Percentiles rank a stretch among this genome's conserved stretches.
Conservation (phyloP, 2,113 vertebrate genomes). For the Albula glossodonta region DNA sequence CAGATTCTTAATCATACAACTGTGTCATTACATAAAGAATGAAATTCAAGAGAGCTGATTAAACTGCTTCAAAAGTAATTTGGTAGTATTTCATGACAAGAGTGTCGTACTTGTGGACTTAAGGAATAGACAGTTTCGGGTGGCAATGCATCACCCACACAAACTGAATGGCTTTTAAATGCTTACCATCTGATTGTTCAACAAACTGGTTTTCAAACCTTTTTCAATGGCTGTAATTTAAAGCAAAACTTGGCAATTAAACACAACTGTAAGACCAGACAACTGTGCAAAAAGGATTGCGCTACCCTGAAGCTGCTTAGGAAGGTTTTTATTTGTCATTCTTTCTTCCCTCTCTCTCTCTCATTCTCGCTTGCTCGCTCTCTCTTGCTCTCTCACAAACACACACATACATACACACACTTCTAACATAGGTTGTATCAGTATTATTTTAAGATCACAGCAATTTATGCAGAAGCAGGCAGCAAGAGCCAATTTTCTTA, state of each 20-base stretch:
- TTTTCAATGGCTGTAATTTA: background rate
- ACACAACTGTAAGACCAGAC: background rate
- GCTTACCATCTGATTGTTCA: background rate
- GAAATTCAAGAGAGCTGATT: background rate
- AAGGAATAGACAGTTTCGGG: background rate
- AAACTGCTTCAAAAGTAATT: background rate
- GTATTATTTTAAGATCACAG: background rate
- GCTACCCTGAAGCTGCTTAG: background rate
- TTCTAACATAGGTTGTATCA: background rate
- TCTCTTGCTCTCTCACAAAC: background rate
- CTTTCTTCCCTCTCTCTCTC: background rate
- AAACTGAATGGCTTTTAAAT: background rate
- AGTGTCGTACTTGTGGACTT: background rate
- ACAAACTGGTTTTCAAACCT: background rate
- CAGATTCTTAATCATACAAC: background rate
- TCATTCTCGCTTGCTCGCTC: background rate
- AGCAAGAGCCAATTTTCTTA: background rate
- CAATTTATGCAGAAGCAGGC: background rate
- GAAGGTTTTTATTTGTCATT: background rate
- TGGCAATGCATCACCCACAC: slow-evolving; percentile 6
- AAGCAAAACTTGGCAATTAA: slow-evolving; percentile 3
- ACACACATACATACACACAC: too few relatives aligned
- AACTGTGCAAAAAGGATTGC: background rate
- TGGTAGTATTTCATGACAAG: background rate
- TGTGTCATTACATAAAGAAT: background rate